Percentiles rank a stretch among this genome's conserved stretches.
Evolutionary conservation across 2,113 vertebrate genomes (phyloP).

Genomic region (Protobothrops mucrosquamatus): DNA sequence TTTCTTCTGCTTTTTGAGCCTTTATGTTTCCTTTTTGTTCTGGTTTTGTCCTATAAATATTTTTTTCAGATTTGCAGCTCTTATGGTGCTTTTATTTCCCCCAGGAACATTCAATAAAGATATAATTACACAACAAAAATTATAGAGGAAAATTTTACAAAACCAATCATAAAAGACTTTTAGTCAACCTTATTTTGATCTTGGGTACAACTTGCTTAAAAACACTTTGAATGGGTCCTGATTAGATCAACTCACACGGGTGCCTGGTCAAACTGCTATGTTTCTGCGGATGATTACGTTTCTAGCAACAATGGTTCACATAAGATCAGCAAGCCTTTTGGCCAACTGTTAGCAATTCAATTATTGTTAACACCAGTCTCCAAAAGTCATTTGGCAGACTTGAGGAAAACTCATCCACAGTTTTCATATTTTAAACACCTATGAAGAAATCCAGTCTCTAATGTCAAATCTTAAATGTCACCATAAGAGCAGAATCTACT

Average conservation of each 20-base stretch:
- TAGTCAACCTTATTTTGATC: background rate
- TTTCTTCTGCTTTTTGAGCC: background rate
- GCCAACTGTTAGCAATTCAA: background rate
- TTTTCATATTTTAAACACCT: slow-evolving; percentile 48
- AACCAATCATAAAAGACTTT: background rate
- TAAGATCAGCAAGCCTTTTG: background rate
- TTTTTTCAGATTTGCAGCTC: background rate
- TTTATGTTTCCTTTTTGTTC: background rate
- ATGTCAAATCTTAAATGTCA: slow-evolving; percentile 66
- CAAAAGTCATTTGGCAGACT: slow-evolving; percentile 41
- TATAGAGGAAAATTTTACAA: background rate
- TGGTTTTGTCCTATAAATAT: background rate
- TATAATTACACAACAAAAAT: background rate
- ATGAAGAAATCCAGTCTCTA: slow-evolving; percentile 49
- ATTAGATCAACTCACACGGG: background rate
- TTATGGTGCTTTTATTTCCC: background rate
- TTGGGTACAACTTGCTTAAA: background rate
- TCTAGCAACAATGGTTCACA: background rate
- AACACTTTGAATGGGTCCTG: background rate
- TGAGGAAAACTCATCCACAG: slow-evolving; percentile 59
- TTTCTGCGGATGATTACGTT: background rate
- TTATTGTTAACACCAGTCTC: slow-evolving; percentile 18
- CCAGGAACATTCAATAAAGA: background rate
- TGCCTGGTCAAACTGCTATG: background rate
- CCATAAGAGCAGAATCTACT: slow-evolving; percentile 67